Conservation (phyloP, 2,888 invertebrate species). For the Chaitophorus viminalis region DNA sequence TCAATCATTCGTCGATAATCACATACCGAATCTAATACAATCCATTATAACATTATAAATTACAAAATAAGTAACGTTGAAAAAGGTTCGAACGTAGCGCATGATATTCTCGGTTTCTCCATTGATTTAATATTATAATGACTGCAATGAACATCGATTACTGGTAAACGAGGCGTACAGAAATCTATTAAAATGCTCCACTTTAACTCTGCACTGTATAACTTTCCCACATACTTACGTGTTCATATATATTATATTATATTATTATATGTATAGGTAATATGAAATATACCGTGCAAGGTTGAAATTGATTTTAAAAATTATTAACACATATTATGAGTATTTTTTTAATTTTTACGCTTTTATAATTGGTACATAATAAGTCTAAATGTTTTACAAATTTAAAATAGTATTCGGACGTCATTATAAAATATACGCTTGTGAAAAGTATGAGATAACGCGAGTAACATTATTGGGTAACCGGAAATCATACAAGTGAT, state of each 20-base stretch:
- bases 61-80: slow-evolving; percentile 24
- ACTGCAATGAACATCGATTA: slow-evolving; percentile 17
- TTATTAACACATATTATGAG: too few species aligned
- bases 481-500: too few species aligned
- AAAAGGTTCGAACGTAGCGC: not conserved
- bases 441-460: too few species aligned
- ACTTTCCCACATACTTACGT: slow-evolving; percentile 26
- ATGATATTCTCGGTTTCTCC: not conserved
- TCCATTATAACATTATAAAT: slow-evolving; percentile 18
- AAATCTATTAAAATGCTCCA: slow-evolving; percentile 44
- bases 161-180: slow-evolving; percentile 45
- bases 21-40: slow-evolving; percentile 11
- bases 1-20: slow-evolving; percentile 16
- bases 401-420: too few species aligned
- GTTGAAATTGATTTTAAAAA: too few species aligned
- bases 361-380: too few species aligned
- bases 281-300: not conserved
- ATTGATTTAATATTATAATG: not conserved
- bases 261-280: not conserved
- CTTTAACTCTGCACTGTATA: not conserved
- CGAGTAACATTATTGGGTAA: too few species aligned
- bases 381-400: too few species aligned
- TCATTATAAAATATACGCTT: too few species aligned
- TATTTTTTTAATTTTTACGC: too few species aligned
- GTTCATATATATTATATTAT: too few species aligned